phyloP scores from a whole-genome alignment of 2,797 vertebrate species.

The Sitta carolinensis region DNA sequence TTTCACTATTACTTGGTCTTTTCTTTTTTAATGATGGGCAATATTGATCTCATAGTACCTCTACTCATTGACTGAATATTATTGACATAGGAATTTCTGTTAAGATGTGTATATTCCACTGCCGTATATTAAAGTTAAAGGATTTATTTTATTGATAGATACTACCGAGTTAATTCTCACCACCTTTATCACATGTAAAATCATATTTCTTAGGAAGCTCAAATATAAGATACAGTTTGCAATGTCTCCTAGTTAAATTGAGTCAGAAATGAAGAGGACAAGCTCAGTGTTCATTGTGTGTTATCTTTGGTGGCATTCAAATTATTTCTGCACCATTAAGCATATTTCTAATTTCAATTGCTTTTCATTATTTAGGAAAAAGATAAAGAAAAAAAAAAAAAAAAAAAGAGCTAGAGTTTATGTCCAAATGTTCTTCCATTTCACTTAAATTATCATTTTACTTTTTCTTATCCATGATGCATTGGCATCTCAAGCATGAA shows the following conservation, averaged over 20 bases:
- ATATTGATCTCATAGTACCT: neutral
- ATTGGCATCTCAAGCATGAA: constrained; percentile 47
- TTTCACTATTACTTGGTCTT: neutral
- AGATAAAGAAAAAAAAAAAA: neutral
- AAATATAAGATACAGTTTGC: neutral
- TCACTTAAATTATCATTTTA: constrained; percentile 1
- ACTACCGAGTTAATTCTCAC: neutral
- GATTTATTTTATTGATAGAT: neutral
- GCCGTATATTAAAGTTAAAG: neutral
- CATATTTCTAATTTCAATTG: constrained; percentile 7
- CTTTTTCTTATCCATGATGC: constrained; percentile 10
- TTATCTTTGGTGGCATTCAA: neutral
- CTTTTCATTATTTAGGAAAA: neutral
- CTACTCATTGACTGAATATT: neutral
- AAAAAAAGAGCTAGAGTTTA: neutral
- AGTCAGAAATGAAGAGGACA: neutral
- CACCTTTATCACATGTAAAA: neutral
- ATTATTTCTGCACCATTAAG: constrained; percentile 5
- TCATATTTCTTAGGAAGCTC: neutral
- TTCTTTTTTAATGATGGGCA: neutral
- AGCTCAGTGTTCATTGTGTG: neutral
- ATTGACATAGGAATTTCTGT: neutral
- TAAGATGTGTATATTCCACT: neutral
- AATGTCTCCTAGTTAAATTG: neutral
- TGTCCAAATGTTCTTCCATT: neutral